Percentiles rank a stretch among this genome's conserved stretches.
phyloP scores from a whole-genome alignment of 2,888 invertebrate species.

The Acanthopleura granulata region DNA sequence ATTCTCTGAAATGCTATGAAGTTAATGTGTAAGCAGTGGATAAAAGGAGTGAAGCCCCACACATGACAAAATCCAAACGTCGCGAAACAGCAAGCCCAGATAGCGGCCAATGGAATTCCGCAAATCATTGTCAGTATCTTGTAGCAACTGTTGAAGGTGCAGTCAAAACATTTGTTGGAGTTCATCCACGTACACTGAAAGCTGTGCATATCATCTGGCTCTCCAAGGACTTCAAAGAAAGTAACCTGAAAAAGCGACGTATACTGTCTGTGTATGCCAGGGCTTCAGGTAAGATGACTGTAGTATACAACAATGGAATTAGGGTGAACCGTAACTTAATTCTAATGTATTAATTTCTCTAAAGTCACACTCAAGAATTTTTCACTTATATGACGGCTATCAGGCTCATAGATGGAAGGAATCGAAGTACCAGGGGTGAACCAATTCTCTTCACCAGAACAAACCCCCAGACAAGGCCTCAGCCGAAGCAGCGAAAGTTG shows the following conservation, averaged over 20 bases:
- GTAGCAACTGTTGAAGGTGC: constrained; percentile 79
- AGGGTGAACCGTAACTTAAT: too few species aligned
- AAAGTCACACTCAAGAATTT: too few species aligned
- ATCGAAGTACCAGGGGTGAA: too few species aligned
- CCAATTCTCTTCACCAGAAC: too few species aligned
- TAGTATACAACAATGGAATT: too few species aligned
- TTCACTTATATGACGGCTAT: too few species aligned
- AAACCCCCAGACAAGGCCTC: too few species aligned
- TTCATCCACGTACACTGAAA: constrained; percentile 77
- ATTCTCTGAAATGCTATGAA: constrained; percentile 5
- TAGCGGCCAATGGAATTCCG: constrained; percentile 77
- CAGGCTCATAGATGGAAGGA: too few species aligned
- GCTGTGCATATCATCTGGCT: constrained; percentile 69
- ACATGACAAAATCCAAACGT: constrained; percentile 76
- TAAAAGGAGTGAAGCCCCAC: constrained; percentile 80
- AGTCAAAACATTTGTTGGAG: constrained; percentile 76
- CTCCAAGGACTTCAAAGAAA: constrained; percentile 70
- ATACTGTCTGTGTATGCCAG: too few species aligned
- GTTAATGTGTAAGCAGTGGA: constrained; percentile 69
- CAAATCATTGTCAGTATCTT: constrained; percentile 76
- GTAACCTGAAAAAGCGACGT: not conserved
- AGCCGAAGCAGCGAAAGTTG: too few species aligned
- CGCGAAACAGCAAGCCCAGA: constrained; percentile 24
- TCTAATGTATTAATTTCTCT: too few species aligned
- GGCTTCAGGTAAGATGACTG: too few species aligned